Conservation (phyloP, 2,888 invertebrate species). For the Volucella bombylans region DNA sequence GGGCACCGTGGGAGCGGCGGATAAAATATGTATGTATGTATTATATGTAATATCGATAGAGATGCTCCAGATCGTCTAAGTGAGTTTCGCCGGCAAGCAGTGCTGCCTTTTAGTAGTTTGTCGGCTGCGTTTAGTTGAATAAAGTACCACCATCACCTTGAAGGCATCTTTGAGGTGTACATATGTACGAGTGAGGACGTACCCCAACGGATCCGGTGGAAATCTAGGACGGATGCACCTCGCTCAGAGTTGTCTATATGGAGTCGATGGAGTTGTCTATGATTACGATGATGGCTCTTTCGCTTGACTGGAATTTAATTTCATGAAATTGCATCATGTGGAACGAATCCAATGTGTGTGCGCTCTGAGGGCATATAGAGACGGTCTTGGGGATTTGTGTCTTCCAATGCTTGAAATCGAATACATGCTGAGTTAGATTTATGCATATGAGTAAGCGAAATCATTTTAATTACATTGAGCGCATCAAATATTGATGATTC, state of each 20-base stretch:
- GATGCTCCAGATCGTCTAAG: slow-evolving; percentile 53
- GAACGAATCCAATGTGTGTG: slow-evolving; percentile 48
- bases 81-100: neutral
- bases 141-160: slow-evolving; percentile 56
- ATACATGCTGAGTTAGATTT: slow-evolving; percentile 62
- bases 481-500: slow-evolving; percentile 68
- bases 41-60: neutral
- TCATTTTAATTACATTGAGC: slow-evolving; percentile 72
- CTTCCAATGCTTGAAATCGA: slow-evolving; percentile 1
- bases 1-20: neutral
- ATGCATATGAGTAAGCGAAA: slow-evolving; percentile 60
- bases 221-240: slow-evolving; percentile 68
- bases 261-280: neutral
- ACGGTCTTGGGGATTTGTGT: neutral
- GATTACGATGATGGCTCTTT: slow-evolving; percentile 54
- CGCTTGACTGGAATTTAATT: slow-evolving; percentile 69
- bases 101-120: slow-evolving; percentile 9
- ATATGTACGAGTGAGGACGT: neutral
- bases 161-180: slow-evolving; percentile 47
- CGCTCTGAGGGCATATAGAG: neutral
- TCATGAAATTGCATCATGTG: slow-evolving; percentile 72
- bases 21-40: neutral
- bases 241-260: slow-evolving; percentile 18
- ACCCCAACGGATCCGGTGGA: slow-evolving; percentile 50
- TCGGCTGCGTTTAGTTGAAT: slow-evolving; percentile 53